phyloP scores from a whole-genome alignment of 2,888 invertebrate genomes.

The Diarsia brunnea region DNA sequence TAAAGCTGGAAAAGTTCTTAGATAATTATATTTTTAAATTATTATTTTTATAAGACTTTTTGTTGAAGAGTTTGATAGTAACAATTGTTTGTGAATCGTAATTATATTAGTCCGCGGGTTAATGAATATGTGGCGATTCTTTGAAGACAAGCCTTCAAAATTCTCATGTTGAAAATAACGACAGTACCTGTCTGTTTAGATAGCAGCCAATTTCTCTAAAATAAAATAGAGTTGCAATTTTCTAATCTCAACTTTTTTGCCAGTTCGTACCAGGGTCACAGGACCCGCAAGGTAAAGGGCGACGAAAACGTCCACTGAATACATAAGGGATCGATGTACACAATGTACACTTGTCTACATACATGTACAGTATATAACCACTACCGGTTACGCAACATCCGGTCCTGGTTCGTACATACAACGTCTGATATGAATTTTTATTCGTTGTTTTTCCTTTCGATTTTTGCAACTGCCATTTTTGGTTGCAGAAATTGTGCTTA shows the following conservation, averaged over 20 bases:
- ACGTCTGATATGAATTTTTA: conserved; percentile 60
- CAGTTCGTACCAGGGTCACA: conserved; percentile 54
- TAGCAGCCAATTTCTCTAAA: not conserved
- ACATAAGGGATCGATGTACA: conserved; percentile 67
- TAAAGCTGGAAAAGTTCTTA: not conserved
- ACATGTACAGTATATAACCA: conserved; percentile 41
- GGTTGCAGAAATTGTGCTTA: conserved; percentile 17
- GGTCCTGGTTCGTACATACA: conserved; percentile 52
- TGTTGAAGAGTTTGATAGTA: too few species aligned
- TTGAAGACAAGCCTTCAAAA: not conserved
- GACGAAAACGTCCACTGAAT: conserved; percentile 64
- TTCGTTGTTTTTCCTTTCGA: conserved; percentile 53
- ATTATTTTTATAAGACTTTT: too few species aligned
- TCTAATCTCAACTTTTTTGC: conserved; percentile 6
- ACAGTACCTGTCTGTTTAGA: not conserved
- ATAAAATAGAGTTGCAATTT: not conserved
- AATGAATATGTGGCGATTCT: not conserved
- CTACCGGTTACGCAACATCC: conserved; percentile 71
- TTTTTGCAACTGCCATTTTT: conserved; percentile 48
- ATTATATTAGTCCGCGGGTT: not conserved
- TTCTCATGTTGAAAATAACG: not conserved
- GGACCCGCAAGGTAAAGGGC: conserved; percentile 73
- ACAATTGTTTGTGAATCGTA: not conserved
- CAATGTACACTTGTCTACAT: conserved; percentile 24
- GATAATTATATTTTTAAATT: too few species aligned